Percentiles rank a stretch among this genome's conserved stretches.
phyloP scores from a whole-genome alignment of 2,797 vertebrate species.

The Amblyraja radiata region DNA sequence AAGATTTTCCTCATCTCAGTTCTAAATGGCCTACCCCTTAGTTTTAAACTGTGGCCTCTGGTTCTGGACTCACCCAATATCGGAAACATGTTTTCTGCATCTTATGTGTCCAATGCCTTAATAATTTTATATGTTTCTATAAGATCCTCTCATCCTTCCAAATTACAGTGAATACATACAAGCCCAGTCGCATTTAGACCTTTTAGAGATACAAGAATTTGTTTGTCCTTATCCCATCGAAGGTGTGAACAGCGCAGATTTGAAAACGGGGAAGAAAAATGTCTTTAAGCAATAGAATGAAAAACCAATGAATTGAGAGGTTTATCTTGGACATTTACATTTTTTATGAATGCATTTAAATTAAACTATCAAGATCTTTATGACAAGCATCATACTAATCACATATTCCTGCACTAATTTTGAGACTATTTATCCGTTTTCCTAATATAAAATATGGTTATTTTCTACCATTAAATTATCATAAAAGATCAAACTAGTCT shows the following conservation, averaged over 20 bases:
- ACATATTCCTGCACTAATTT: not conserved
- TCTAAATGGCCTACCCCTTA: no score
- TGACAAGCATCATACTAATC: not conserved
- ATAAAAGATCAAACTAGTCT: slow-evolving; percentile 29
- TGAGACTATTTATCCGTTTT: slow-evolving; percentile 5
- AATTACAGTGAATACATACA: no score
- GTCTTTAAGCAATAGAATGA: not conserved
- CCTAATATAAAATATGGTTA: not conserved
- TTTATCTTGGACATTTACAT: not conserved
- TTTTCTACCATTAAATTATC: slow-evolving; percentile 37
- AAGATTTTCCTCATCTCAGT: no score
- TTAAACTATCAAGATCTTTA: not conserved
- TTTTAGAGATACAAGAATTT: no score
- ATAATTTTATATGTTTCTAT: no score
- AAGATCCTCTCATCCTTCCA: no score
- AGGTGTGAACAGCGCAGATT: no score
- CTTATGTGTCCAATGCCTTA: no score
- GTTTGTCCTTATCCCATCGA: not conserved
- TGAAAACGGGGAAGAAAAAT: not conserved
- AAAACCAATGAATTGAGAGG: not conserved
- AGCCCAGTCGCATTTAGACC: no score
- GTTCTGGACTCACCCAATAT: no score
- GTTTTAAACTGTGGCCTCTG: no score
- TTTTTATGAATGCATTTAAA: not conserved
- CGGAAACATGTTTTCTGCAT: no score